Evolutionary conservation across 2,113 vertebrate species (phyloP).

Genomic region (Trematocara marginatum): DNA sequence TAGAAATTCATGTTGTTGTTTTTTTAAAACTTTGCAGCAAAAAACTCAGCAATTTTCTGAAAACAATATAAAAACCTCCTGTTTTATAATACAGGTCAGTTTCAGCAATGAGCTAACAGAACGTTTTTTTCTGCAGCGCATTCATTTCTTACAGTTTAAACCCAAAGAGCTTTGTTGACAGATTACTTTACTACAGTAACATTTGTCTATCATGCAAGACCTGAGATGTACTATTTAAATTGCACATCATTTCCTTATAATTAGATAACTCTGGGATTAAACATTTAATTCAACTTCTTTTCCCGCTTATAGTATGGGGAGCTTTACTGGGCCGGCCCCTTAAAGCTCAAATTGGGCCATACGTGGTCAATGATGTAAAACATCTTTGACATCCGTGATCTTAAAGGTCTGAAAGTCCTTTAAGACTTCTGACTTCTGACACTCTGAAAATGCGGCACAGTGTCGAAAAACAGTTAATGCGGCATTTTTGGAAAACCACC

Average conservation of each 20-base stretch:
- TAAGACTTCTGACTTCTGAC: not conserved
- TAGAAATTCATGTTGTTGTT: not conserved
- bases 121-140: not conserved
- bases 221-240: not conserved
- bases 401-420: not conserved
- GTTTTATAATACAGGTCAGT: not conserved
- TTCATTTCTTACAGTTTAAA: not conserved
- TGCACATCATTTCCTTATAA: not conserved
- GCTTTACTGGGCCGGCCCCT: not conserved
- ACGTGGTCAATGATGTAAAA: not conserved
- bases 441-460: not conserved
- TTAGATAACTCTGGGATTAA: not conserved
- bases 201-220: not conserved
- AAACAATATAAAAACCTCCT: not conserved
- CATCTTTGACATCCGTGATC: not conserved
- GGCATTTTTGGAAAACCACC: not conserved
- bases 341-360: not conserved
- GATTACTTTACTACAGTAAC: not conserved
- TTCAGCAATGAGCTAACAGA: not conserved
- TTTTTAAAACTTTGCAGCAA: not conserved
- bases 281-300: not conserved
- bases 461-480: not conserved
- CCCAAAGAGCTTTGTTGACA: not conserved
- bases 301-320: not conserved
- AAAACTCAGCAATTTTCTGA: not conserved